These are phyloP conservation scores for Tetrao urogallus DNA, from an alignment of 2,113 vertebrate genomes.

Conservation along the genomic window DNA sequence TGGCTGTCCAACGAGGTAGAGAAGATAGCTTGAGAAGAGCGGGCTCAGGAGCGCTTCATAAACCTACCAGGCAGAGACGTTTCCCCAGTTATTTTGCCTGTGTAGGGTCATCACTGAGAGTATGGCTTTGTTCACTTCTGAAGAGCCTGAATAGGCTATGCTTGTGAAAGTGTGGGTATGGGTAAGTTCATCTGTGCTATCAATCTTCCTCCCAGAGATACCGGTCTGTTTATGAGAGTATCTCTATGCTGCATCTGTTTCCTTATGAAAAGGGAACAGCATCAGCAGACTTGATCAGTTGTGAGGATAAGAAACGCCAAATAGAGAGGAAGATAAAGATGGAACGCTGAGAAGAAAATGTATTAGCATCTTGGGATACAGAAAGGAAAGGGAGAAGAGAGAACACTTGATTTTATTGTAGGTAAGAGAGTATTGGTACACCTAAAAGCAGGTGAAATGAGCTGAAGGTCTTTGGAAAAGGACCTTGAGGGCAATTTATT, in stretches of 20 bases:
- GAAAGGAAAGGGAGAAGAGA: neutral
- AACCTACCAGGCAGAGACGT: neutral
- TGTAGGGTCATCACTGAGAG: neutral
- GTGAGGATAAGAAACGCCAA: neutral
- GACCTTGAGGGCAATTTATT: too few relatives aligned
- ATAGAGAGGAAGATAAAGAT: neutral
- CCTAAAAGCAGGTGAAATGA: neutral
- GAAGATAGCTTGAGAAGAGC: neutral
- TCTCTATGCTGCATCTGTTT: slow-evolving; percentile 26
- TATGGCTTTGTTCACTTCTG: neutral
- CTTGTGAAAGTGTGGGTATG: neutral
- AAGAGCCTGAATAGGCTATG: neutral
- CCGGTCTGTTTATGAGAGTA: neutral
- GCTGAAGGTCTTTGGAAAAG: too few relatives aligned
- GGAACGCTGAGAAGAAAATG: neutral
- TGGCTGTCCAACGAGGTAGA: neutral
- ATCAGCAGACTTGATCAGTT: neutral
- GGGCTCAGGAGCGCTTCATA: neutral
- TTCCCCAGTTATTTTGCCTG: neutral
- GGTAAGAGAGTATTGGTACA: neutral
- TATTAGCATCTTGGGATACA: neutral
- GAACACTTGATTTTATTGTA: neutral
- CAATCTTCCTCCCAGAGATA: slow-evolving; percentile 13
- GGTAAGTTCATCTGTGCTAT: neutral
- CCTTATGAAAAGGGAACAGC: neutral